Evolutionary conservation across 2,113 vertebrate species (phyloP), one percentile per base, ranked within the genome.

Genomic region (Speoplatyrhinus poulsoni): DNA sequence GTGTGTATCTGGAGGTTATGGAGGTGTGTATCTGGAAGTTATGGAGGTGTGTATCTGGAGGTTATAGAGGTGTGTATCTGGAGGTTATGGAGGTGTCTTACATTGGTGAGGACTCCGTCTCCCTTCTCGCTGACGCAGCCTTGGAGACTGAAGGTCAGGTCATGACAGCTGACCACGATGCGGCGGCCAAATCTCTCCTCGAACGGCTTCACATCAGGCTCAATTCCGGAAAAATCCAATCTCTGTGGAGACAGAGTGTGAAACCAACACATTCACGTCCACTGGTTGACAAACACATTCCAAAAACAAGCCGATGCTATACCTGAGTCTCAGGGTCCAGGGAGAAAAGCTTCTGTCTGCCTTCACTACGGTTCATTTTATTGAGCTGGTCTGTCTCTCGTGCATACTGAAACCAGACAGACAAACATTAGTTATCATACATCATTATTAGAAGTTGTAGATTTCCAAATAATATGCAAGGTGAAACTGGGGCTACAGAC

Each of bases 371-470:
- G 90, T 94, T 97, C 70, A 97, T 91, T 88, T 96, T 99, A 90
- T 96, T 99, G 70, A 98, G 87, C 77, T 98, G 97, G 69, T 99
- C 98, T 0, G 97, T 98, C 92, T 99, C 98, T 91, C 96, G 93
- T 76, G 93, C 94, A 0, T 96, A 99, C 98, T 99, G 76, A 47
- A 82, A n/a, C 84, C 70, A 67, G 52, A 79, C 13, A 68, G 58
- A 9, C 12, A 17, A 3, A 26, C 26, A 26, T 26, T 26, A 26
- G 26, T 26, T 26, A 26, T 26, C 2, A 26, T 26, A 26, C 26
- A 26, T 26, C 26, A 26, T 2, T 26, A 26, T 26, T 26, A 2
- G 26, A 26, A 26, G 1, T 26, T 26, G 26, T 26, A 26, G 26
- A 26, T 26, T 26, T 26, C 26, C 26, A 26, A 26, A 26, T 26